Evolutionary conservation across 2,797 vertebrate genomes (phyloP).

Genomic region (Chromis chromis): DNA sequence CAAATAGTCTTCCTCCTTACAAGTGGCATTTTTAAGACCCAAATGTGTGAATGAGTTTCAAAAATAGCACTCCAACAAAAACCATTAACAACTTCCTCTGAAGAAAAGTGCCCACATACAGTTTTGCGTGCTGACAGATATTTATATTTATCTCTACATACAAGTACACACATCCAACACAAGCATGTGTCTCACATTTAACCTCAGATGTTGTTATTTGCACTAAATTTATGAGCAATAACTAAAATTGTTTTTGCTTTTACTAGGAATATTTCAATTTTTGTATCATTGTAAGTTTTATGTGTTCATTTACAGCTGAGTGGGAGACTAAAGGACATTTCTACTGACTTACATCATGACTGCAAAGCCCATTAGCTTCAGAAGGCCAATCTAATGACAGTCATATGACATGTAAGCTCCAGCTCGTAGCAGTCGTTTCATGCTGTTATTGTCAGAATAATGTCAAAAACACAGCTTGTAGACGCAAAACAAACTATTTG

Average conservation of each 20-base stretch:
- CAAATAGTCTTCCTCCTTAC: neutral
- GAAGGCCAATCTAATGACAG: conserved; percentile 44
- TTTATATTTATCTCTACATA: conserved; percentile 5
- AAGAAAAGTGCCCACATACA: neutral
- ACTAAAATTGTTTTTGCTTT: too few species aligned
- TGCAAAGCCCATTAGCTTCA: conserved; percentile 38
- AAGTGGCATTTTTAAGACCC: neutral
- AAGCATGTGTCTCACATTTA: neutral
- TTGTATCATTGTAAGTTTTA: neutral
- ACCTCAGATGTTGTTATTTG: neutral
- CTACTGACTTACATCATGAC: conserved; percentile 32
- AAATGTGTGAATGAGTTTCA: neutral
- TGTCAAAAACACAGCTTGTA: neutral
- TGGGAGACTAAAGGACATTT: conserved; percentile 22
- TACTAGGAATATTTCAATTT: neutral
- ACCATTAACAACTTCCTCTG: neutral
- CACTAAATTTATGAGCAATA: too few species aligned
- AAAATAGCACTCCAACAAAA: neutral
- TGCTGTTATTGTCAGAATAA: neutral
- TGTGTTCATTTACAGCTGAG: neutral
- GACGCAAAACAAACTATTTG: neutral
- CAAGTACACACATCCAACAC: neutral
- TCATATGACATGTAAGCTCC: conserved; percentile 60
- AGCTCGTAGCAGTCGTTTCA: conserved; percentile 12
- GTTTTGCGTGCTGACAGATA: neutral